A percentile compares a stretch with the other conserved stretches of the same genome.
These are phyloP conservation scores for Actenoides lindsayi DNA, from an alignment of 2,113 vertebrate species.

Conservation along the genomic window DNA sequence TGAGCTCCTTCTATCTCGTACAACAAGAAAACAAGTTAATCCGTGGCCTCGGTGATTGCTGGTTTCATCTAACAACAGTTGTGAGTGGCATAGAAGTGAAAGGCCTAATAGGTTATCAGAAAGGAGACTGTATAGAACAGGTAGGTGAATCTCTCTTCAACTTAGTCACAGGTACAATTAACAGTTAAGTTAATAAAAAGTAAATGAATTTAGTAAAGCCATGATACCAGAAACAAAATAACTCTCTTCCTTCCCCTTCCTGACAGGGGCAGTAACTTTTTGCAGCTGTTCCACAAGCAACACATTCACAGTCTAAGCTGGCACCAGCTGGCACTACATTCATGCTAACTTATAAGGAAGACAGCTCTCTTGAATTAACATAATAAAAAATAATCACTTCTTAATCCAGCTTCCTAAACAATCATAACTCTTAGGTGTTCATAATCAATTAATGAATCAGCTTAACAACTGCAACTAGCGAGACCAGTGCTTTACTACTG, in stretches of 20 bases:
- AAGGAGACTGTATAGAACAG: neutral
- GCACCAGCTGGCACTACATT: neutral
- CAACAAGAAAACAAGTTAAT: neutral
- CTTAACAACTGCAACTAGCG: neutral
- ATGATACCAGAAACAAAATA: neutral
- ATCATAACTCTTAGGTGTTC: neutral
- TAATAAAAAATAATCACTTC: neutral
- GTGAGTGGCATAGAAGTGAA: neutral
- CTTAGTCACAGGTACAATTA: neutral
- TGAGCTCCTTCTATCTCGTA: neutral
- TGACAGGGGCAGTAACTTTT: neutral
- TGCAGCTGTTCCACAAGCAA: neutral
- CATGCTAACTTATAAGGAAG: neutral
- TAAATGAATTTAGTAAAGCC: neutral
- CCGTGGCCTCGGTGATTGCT: neutral
- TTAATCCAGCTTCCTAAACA: neutral
- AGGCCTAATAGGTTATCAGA: neutral
- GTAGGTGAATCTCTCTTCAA: rapidly evolving
- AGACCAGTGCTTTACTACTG: neutral
- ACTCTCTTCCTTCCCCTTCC: neutral
- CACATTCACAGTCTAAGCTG: neutral
- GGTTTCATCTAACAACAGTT: neutral
- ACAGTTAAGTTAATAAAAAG: neutral
- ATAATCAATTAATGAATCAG: neutral
- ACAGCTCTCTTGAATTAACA: neutral